These are phyloP conservation scores for Chrysochloris asiatica DNA, from an alignment of 2,113 vertebrate species.

Conservation along the genomic window DNA sequence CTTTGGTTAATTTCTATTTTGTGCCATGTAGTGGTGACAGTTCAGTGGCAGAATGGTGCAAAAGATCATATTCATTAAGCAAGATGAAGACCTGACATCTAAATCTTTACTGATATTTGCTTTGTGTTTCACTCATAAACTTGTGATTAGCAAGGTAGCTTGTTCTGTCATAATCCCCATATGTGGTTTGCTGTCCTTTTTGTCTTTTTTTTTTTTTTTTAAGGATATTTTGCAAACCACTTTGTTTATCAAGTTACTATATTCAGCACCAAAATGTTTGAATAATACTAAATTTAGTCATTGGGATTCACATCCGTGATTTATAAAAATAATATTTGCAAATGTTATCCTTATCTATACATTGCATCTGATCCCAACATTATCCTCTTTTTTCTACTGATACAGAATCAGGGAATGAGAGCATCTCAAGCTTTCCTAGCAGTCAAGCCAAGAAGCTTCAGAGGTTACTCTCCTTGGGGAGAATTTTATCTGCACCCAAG, in stretches of 20 bases:
- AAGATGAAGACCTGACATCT: not conserved
- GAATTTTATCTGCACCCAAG: not conserved
- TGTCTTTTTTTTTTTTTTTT: not conserved
- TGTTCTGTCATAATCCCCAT: conserved; percentile 4
- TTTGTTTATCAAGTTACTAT: conserved; percentile 41
- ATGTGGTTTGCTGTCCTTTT: conserved; percentile 1
- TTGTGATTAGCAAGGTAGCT: conserved; percentile 28
- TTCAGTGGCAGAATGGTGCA: not conserved
- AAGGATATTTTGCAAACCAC: not conserved
- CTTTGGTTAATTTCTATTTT: not conserved
- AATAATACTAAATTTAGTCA: not conserved
- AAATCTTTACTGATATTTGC: conserved; percentile 20
- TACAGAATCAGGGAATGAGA: not conserved
- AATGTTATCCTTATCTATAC: not conserved
- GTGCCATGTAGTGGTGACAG: not conserved
- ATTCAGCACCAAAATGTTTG: not conserved
- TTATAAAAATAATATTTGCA: not conserved
- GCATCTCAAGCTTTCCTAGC: not conserved
- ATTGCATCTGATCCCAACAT: not conserved
- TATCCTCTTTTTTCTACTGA: not conserved
- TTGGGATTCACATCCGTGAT: not conserved
- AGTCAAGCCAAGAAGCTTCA: not conserved
- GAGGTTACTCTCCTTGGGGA: not conserved
- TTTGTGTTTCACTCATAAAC: not conserved
- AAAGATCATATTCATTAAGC: not conserved